Base-by-base conservation (phyloP, 2,888 invertebrate species). In the Achlya flavicornis region DNA sequence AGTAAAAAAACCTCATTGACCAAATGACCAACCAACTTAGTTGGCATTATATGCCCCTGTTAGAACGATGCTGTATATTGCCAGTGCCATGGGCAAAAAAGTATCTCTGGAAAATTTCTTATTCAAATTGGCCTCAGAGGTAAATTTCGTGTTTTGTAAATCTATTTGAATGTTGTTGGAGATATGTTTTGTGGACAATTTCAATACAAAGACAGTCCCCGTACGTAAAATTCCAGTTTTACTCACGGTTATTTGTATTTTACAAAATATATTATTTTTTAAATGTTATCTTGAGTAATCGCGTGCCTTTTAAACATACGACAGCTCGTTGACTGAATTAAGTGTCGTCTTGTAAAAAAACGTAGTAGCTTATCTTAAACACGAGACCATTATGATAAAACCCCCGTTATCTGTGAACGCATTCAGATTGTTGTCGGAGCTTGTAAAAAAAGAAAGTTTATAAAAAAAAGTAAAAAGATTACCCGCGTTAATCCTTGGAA, bases 341-440 rank as follows among this genome's bases (percentile, higher is more conserved):
- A 76, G 75, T 75, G 70, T 74, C 64, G 48, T 38, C 61, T 19
- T 70, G 66, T 77, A 81, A 82, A 81, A 26, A 81, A 82, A 80
- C 71, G 74, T 75, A 75, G 86, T 81, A 86, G 85, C 87, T 88
- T 89, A 90, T 90, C 89, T 85, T 60, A 68, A 83, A 88, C 87
- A 86, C 75, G 79, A 73, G 73, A 70, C 79, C 79, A 87, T 89
- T 89, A 84, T 83, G 90, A 90, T 89, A 87, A 89, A 78, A 68
- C 66, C 71, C 64, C 78, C 76, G 80, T 81, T 85, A 85, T 84
- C 85, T 77, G 16, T 57, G 63, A 63, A 67, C 66, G 67, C 66
- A 74, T 71, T 72, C 67, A 70, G 62, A 71, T 73, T 73, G 71
- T 75, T 76, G 79, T 77, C 79, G 74, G 66, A 73, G 72, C 63